Base-by-base conservation (phyloP, 2,797 vertebrate species). In the Anas bahamensis region DNA sequence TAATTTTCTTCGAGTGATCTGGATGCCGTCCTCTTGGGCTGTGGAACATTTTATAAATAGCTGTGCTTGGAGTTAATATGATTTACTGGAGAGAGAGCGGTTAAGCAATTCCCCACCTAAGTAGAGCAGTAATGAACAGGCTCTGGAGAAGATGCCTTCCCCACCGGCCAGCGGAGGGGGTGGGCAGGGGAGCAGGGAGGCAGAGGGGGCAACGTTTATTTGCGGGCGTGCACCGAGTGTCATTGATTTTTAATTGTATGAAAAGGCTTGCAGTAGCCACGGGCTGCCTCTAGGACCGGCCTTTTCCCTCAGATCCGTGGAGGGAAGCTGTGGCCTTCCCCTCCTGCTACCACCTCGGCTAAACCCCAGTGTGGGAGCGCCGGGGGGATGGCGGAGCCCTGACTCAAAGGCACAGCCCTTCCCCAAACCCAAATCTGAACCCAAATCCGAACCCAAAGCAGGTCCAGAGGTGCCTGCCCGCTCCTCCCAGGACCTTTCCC, bases 71-170 rank as follows among this genome's bases (percentile, higher is more conserved):
- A 94, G 94, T 95, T 94, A 90, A 93, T 95, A 90, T 94, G 96
- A 93, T 96, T 96, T 95, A 95, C 95, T 87, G 94, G 86, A 95
- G 96, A 94, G 95, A 95, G 93, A 89, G 83, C 86, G 78, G 95
- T 89, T 95, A 95, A 94, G 93, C 95, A 91, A 96, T 94, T 94
- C 96, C 93, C 96, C 95, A 89, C 89, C 91, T 95, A 87, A 95
- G 95, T 88, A 92, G 94, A 93, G 86, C 78, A 65, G 93, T 93
- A 95, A 96, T 93, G 96, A 95, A 91, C 94, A 91, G 93, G 95
- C 88, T 94, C 93, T 93, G 94, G 94, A 95, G 95, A 88, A 94
- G 93, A 94, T 83, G 87, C 93, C 64, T 93, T 91, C 89, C 83
- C 89, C 80, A 92, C 91, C 1, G 26, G 80, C 89, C 93, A 60